These are phyloP conservation scores for Anaspis maculata DNA, from an alignment of 2,888 invertebrate species.

Conservation along the genomic window DNA sequence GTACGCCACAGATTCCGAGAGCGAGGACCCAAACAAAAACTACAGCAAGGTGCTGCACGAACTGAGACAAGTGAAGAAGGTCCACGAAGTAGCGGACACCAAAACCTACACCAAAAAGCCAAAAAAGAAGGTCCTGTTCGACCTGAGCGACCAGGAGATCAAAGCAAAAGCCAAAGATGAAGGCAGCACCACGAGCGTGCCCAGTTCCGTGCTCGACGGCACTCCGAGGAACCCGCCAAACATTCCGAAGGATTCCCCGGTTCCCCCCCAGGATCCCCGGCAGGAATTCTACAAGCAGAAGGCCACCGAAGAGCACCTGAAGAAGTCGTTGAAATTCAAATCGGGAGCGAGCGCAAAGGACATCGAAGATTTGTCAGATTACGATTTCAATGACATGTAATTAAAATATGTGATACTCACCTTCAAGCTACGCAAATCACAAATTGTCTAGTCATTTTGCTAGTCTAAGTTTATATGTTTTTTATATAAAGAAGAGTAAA, in stretches of 20 bases:
- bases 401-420: too few relatives aligned
- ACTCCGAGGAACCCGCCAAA: slow-evolving; percentile 13
- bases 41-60: slow-evolving; percentile 21
- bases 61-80: slow-evolving; percentile 43
- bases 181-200: slow-evolving; percentile 23
- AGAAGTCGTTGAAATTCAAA: slow-evolving; percentile 1
- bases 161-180: slow-evolving; percentile 10
- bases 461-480: not conserved
- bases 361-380: slow-evolving; percentile 22
- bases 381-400: slow-evolving; percentile 22
- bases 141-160: slow-evolving; percentile 42
- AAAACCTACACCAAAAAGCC: slow-evolving; percentile 50
- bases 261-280: too few relatives aligned
- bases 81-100: too few relatives aligned
- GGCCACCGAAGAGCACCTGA: too few relatives aligned
- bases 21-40: slow-evolving; percentile 11
- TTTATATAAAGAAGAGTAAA: too few relatives aligned
- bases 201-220: slow-evolving; percentile 23
- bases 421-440: too few relatives aligned
- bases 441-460: not conserved
- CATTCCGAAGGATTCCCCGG: too few relatives aligned
- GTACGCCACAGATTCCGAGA: slow-evolving; percentile 27
- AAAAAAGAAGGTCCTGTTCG: slow-evolving; percentile 58
- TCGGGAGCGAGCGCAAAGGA: slow-evolving; percentile 9
- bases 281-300: too few relatives aligned